Evolutionary conservation across 2,888 invertebrate species (phyloP).

Genomic region (Proisotoma minuta): DNA sequence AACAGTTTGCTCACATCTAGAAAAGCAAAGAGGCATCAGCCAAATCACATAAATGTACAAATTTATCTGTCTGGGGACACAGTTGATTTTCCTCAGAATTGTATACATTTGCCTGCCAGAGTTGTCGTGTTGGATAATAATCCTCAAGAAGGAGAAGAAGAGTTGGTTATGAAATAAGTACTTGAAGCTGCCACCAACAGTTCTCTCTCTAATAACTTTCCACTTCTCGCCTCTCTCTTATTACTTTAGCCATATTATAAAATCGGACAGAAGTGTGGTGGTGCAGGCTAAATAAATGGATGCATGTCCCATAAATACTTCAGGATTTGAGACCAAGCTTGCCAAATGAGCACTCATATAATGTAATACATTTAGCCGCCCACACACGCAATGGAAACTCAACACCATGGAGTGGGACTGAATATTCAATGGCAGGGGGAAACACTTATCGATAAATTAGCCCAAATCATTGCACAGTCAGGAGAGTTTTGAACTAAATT

Average conservation of each 20-base stretch:
- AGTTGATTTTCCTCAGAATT: no score
- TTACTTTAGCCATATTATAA: neutral
- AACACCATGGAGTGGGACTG: neutral
- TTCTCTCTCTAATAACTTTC: neutral
- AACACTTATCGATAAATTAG: constrained; percentile 13
- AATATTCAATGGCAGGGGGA: neutral
- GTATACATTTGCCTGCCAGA: no score
- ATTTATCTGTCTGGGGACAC: no score
- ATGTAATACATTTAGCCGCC: neutral
- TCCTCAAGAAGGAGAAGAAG: neutral
- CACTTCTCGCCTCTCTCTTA: constrained; percentile 5
- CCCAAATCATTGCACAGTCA: constrained; percentile 3
- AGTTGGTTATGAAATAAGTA: neutral
- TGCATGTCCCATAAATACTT: neutral
- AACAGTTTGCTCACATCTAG: neutral
- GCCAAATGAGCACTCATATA: constrained; percentile 6
- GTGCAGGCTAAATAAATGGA: neutral
- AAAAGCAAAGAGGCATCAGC: neutral
- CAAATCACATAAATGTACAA: neutral
- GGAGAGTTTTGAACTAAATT: neutral
- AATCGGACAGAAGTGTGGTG: neutral
- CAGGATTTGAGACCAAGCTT: neutral
- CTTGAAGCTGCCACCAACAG: neutral
- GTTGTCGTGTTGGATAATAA: neutral
- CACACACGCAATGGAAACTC: neutral